phyloP scores from a whole-genome alignment of 2,113 vertebrate species.

The Arvicanthis niloticus region DNA sequence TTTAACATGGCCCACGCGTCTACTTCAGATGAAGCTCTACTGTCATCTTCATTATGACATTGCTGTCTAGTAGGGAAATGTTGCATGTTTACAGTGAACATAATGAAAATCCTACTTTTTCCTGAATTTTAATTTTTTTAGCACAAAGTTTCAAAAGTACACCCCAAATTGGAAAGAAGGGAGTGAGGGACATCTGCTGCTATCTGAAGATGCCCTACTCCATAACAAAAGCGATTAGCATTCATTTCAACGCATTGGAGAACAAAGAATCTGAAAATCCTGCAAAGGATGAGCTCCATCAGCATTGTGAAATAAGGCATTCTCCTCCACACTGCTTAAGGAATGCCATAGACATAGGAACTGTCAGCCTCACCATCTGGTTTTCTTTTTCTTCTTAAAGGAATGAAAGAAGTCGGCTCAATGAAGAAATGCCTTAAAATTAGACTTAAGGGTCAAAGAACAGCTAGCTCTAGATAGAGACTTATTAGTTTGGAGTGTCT shows the following conservation, averaged over 20 bases:
- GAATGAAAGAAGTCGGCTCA: neutral
- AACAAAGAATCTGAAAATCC: neutral
- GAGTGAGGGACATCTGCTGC: neutral
- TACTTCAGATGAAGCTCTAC: neutral
- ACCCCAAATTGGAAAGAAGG: conserved; percentile 15
- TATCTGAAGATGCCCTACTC: neutral
- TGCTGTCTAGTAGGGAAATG: neutral
- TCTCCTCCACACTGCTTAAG: neutral
- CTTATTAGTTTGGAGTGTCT: neutral
- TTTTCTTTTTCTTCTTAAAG: neutral
- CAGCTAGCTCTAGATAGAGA: neutral
- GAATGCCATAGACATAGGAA: neutral
- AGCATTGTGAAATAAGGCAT: neutral
- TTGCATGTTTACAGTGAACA: neutral
- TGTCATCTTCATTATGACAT: neutral
- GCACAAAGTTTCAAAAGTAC: neutral
- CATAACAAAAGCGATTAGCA: neutral
- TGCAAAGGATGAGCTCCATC: neutral
- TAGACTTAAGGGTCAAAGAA: neutral
- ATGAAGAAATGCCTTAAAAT: conserved; percentile 33
- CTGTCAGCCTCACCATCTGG: neutral
- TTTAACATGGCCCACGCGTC: neutral
- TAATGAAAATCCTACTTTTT: neutral
- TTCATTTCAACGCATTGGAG: neutral
- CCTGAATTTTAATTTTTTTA: neutral